Conservation (phyloP, 2,888 invertebrate genomes). For the Pachydiplax longipennis region DNA sequence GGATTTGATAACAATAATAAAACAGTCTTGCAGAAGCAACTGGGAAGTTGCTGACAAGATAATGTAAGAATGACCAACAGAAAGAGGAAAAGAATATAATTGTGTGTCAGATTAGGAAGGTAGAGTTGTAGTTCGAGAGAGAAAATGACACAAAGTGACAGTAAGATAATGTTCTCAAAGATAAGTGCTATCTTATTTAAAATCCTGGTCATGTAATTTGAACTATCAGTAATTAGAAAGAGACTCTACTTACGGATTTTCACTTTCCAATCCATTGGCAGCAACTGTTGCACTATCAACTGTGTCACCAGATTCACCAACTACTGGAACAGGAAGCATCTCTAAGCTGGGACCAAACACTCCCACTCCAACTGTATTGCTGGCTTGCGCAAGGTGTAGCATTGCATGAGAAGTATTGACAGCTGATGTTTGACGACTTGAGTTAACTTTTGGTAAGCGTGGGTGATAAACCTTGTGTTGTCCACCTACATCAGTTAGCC, state of each 20-base stretch:
- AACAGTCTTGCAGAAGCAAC: no score
- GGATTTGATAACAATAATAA: no score
- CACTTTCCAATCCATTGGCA: background rate
- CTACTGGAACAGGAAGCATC: constrained; percentile 3
- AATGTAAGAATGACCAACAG: no score
- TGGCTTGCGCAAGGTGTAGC: constrained; percentile 59
- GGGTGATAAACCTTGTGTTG: background rate
- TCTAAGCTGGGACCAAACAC: constrained; percentile 47
- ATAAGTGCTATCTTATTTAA: no score
- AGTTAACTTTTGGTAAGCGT: background rate
- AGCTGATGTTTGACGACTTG: constrained; percentile 52
- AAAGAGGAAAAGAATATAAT: no score
- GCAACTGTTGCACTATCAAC: background rate
- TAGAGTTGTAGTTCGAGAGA: no score
- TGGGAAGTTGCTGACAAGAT: no score
- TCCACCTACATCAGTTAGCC: constrained; percentile 81
- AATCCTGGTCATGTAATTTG: no score
- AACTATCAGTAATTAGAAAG: no score
- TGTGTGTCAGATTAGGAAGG: no score
- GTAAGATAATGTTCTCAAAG: no score
- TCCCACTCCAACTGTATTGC: constrained; percentile 57
- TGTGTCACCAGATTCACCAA: constrained; percentile 32
- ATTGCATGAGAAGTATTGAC: constrained; percentile 56
- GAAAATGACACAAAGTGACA: no score
- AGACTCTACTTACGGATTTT: background rate